phyloP scores from a whole-genome alignment of 2,113 vertebrate species.

The Rhinolophus sinicus region DNA sequence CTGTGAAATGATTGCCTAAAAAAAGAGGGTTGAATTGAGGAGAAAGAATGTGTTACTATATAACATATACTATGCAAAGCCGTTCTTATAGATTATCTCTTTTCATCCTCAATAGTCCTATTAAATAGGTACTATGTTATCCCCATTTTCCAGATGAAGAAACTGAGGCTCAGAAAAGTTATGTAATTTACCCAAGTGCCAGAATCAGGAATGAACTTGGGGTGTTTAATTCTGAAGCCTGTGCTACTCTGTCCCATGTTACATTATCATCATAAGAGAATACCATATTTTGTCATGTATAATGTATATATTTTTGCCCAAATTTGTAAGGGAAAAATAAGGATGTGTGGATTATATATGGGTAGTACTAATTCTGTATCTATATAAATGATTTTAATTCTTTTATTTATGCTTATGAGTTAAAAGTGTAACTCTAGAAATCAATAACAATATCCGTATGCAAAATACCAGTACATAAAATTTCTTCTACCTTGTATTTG shows the following conservation, averaged over 20 bases:
- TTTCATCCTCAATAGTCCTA: background rate
- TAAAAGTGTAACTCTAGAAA: too few relatives aligned
- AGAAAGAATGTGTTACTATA: background rate
- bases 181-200: background rate
- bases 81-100: background rate
- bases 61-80: background rate
- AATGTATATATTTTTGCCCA: too few relatives aligned
- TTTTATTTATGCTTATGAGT: too few relatives aligned
- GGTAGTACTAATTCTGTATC: too few relatives aligned
- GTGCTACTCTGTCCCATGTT: background rate
- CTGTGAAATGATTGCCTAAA: background rate
- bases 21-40: background rate
- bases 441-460: too few relatives aligned
- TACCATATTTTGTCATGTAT: too few relatives aligned
- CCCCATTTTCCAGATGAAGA: background rate
- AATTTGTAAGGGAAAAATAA: too few relatives aligned
- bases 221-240: background rate
- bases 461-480: too few relatives aligned
- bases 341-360: too few relatives aligned
- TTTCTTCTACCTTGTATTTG: too few relatives aligned
- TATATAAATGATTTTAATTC: too few relatives aligned
- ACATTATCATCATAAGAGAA: background rate
- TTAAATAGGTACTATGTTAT: background rate
- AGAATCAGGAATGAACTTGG: background rate
- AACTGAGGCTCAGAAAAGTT: conserved; percentile 33